Base-by-base conservation (phyloP, 2,113 vertebrate genomes). In the Phalacrocorax aristotelis region DNA sequence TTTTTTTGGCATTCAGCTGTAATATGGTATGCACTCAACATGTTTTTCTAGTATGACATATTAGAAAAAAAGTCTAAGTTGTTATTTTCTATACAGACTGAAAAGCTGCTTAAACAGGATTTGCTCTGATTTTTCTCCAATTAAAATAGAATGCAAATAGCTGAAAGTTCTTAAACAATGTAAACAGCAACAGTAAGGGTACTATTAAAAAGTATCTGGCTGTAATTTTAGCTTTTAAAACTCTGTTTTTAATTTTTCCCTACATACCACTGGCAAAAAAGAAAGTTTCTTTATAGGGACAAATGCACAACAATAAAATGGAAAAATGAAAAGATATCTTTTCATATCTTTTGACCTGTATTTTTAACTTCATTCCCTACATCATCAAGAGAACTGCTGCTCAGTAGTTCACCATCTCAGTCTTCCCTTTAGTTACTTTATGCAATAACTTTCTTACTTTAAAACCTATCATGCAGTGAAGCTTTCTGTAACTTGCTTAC, bases 171-270 rank as follows among this genome's bases (percentile, higher is more conserved):
- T 84, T 84, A 93, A 92, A 69, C 70, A 95, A 83, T 92, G 61
- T 95, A 95, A 96, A 95, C 94, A 93, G 40, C 64, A 86, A 68
- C 23, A 81, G 79, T 38, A 83, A 95, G 72, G 46, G 38, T 95
- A 83, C 26, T 64, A 81, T 81, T 93, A 89, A 96, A 87, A 71
- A 55, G 38, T 95, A 75, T 87, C 83, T 94, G 90, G 57, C 69
- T 91, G 80, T 87, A 96, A 95, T 71, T 93, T 95, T 61, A 95
- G 38, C 72, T 95, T 93, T 82, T 76, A 89, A 94, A 95, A 30
- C 27, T 71, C 88, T 92, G 83, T 1, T 92, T 96, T 93, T 93
- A 71, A 95, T 97, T 95, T 97, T 89, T 84, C 15, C 15, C 1
- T 44, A 36, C 70, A 78, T 89, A 49, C n/a, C 69, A 51, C 21